Conservation (phyloP, 1,140 invertebrate species). For the Panulirus ornatus region DNA sequence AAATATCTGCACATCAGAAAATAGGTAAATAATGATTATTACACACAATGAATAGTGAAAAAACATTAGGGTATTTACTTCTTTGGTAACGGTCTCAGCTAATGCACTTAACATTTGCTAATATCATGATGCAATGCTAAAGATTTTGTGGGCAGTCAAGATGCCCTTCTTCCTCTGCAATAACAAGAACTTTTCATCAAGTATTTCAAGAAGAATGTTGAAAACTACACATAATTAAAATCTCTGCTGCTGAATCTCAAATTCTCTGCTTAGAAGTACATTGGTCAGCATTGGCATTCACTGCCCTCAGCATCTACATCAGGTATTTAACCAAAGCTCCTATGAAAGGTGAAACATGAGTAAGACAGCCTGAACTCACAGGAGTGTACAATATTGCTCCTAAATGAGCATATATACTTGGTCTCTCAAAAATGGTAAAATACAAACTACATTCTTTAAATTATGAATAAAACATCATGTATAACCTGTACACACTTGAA, state of each 20-base stretch:
- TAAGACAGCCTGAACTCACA: neutral
- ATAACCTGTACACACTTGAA: neutral
- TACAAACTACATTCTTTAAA: neutral
- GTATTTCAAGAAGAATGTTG: neutral
- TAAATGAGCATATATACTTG: too few relatives aligned
- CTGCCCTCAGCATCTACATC: neutral
- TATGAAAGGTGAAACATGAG: neutral
- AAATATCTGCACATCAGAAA: neutral
- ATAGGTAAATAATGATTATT: neutral
- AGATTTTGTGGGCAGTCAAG: neutral
- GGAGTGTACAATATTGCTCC: too few relatives aligned
- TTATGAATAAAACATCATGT: neutral
- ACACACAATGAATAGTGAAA: neutral
- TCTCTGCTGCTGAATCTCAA: neutral
- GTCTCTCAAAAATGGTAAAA: neutral
- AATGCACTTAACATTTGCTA: neutral
- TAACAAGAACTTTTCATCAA: slow-evolving; percentile 14
- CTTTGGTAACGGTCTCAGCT: slow-evolving; percentile 2
- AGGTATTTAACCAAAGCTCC: slow-evolving; percentile 4
- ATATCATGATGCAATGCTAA: neutral
- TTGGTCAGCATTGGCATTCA: neutral
- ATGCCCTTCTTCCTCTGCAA: neutral
- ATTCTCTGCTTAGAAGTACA: neutral
- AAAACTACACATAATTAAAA: neutral
- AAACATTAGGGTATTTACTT: neutral